Conservation (phyloP, 1,140 invertebrate species). For the Rhagoletis zephyria region DNA sequence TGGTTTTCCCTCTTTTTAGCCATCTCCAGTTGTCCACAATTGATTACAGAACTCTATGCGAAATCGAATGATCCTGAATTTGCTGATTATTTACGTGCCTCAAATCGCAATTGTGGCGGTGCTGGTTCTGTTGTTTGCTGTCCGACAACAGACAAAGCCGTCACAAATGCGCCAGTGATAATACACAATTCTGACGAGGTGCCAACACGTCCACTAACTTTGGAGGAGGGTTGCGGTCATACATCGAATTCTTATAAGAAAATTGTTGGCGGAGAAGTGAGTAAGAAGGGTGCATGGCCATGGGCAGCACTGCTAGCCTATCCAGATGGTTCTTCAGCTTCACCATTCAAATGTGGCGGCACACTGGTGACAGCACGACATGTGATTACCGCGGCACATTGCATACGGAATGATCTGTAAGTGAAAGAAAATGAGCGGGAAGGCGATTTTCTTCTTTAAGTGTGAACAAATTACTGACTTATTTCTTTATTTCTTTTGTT, state of each 20-base stretch:
- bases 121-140: constrained; percentile 62
- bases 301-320: constrained; percentile 70
- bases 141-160: constrained; percentile 58
- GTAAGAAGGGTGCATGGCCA: constrained; percentile 69
- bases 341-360: constrained; percentile 70
- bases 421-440: constrained; percentile 27
- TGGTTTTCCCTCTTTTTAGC: constrained; percentile 54
- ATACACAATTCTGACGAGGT: constrained; percentile 58
- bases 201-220: constrained; percentile 62
- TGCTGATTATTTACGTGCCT: constrained; percentile 62
- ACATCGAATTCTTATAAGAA: constrained; percentile 67
- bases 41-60: constrained; percentile 60
- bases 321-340: constrained; percentile 61
- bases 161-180: constrained; percentile 31
- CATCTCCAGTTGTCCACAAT: constrained; percentile 61
- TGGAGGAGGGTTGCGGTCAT: constrained; percentile 71
- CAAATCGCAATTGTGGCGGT: constrained; percentile 63
- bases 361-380: constrained; percentile 69
- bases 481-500: not conserved
- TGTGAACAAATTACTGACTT: not conserved
- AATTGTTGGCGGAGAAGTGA: constrained; percentile 73
- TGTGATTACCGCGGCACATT: constrained; percentile 70
- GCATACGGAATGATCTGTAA: constrained; percentile 66
- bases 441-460: too few species aligned
- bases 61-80: constrained; percentile 62